Percentiles rank a stretch among this genome's conserved stretches.
Evolutionary conservation across 2,113 vertebrate genomes (phyloP).

Genomic region (Apistogramma diplotaenia): DNA sequence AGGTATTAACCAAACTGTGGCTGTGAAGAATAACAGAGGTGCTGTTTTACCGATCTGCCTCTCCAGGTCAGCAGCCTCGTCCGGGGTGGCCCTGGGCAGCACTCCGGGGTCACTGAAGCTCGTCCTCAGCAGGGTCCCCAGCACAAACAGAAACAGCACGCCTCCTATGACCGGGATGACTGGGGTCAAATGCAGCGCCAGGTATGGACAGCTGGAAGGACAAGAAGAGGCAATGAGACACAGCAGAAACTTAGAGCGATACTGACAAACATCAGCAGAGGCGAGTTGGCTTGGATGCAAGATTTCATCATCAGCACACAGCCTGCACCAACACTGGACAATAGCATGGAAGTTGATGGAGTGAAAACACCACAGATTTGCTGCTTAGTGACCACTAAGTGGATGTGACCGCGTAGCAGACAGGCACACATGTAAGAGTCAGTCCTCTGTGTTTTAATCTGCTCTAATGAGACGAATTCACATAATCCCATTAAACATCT

Average conservation of each 20-base stretch:
- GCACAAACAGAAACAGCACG: slow-evolving; percentile 90
- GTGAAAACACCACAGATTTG: not conserved
- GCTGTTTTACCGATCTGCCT: slow-evolving; percentile 91
- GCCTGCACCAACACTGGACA: not conserved
- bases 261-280: not conserved
- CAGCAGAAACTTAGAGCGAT: not conserved
- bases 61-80: slow-evolving; percentile 94
- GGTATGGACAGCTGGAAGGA: slow-evolving; percentile 84
- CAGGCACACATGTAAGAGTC: not conserved
- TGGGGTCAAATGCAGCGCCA: slow-evolving; percentile 86
- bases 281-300: not conserved
- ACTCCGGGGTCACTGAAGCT: slow-evolving; percentile 97
- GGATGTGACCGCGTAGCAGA: not conserved
- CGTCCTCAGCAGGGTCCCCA: slow-evolving; percentile 91
- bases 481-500: slow-evolving; percentile 57
- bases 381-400: slow-evolving; percentile 14
- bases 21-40: not conserved
- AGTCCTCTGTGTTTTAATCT: slow-evolving; percentile 42
- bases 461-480: slow-evolving; percentile 36
- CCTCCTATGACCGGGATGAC: slow-evolving; percentile 90
- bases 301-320: not conserved
- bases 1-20: not conserved
- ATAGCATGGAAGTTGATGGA: not conserved
- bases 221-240: slow-evolving; percentile 24
- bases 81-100: slow-evolving; percentile 87